Percentiles rank a stretch among this genome's conserved stretches.
Evolutionary conservation across 2,888 invertebrate genomes (phyloP).

Genomic region (Nemotelus pantherinus): DNA sequence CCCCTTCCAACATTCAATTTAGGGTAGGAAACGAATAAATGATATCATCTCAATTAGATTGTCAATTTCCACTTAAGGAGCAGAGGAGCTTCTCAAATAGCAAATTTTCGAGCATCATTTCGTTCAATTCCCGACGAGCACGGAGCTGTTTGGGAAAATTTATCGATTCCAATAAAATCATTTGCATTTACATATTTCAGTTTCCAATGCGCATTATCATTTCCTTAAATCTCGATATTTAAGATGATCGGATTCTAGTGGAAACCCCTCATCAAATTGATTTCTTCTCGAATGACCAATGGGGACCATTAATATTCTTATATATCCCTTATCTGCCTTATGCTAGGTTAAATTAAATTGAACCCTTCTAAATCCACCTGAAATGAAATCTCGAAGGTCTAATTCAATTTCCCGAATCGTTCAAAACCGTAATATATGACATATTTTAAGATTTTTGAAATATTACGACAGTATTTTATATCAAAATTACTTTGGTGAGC

Average conservation of each 20-base stretch:
- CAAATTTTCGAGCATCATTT: no score
- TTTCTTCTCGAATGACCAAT: slow-evolving; percentile 38
- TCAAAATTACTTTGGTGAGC: not conserved
- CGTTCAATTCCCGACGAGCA: not conserved
- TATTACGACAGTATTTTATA: slow-evolving; percentile 5
- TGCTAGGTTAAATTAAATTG: slow-evolving; percentile 37
- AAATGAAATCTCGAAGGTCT: slow-evolving; percentile 40
- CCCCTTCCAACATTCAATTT: no score
- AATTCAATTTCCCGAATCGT: slow-evolving; percentile 33
- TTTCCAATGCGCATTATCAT: slow-evolving; percentile 19
- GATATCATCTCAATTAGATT: no score
- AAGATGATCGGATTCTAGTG: slow-evolving; percentile 34
- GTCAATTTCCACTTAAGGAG: no score
- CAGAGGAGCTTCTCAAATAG: no score
- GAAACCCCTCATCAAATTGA: slow-evolving; percentile 34
- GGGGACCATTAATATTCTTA: slow-evolving; percentile 39
- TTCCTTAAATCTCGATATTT: slow-evolving; percentile 24
- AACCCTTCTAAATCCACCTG: slow-evolving; percentile 37
- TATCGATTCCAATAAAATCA: slow-evolving; percentile 24
- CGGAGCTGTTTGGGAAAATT: slow-evolving; percentile 15
- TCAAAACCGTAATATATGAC: slow-evolving; percentile 34
- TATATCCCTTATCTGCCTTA: slow-evolving; percentile 29
- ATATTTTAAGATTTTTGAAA: slow-evolving; percentile 22
- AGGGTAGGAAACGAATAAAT: no score
- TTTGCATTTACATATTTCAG: slow-evolving; percentile 20